Conservation (phyloP, 1,140 invertebrate genomes). For the Phocides pigmalion region DNA sequence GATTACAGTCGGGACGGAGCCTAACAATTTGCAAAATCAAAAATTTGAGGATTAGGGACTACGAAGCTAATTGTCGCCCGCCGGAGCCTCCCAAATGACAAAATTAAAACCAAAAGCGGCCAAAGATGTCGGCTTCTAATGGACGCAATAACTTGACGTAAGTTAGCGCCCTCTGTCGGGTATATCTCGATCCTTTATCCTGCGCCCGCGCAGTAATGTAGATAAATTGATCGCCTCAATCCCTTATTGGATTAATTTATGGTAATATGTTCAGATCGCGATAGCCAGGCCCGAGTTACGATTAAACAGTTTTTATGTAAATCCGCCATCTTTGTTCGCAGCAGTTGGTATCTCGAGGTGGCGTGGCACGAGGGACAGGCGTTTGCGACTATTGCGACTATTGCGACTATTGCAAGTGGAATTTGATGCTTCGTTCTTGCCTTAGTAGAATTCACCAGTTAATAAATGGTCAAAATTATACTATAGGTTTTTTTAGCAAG, state of each 20-base stretch:
- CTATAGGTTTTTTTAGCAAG: too few species aligned
- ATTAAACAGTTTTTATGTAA: constrained; percentile 79
- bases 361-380: constrained; percentile 1
- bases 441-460: too few species aligned
- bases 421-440: too few species aligned
- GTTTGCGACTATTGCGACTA: too few species aligned
- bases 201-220: constrained; percentile 64
- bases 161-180: constrained; percentile 48
- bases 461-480: too few species aligned
- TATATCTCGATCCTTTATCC: constrained; percentile 47
- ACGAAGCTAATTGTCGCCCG: constrained; percentile 27
- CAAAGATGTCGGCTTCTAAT: constrained; percentile 49
- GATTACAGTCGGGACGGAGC: neutral
- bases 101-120: constrained; percentile 38
- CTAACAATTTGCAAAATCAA: neutral
- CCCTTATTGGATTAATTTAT: constrained; percentile 77
- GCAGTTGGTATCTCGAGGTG: constrained; percentile 38
- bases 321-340: constrained; percentile 71
- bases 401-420: too few species aligned
- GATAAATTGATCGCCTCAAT: constrained; percentile 69
- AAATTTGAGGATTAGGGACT: constrained; percentile 4
- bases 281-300: constrained; percentile 70
- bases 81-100: constrained; percentile 36
- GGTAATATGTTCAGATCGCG: constrained; percentile 71
- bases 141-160: constrained; percentile 53